A percentile compares a stretch with the other conserved stretches of the same genome.
These are phyloP conservation scores for Campodea augens DNA, from an alignment of 1,140 invertebrate species.

Conservation along the genomic window DNA sequence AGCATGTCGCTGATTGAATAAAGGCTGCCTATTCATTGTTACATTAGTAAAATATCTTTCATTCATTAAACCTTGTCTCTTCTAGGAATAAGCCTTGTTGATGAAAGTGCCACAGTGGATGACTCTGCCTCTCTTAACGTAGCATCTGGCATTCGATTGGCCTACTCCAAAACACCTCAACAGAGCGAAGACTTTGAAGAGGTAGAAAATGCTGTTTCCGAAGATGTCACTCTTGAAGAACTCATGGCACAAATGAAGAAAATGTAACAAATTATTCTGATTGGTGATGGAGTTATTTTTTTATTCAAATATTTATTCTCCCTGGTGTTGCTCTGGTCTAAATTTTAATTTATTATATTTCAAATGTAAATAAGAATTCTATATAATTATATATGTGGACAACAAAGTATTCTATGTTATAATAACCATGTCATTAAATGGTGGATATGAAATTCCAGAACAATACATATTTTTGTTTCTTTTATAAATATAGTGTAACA, in stretches of 20 bases:
- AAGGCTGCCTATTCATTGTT: slow-evolving; percentile 3
- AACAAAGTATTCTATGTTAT: too few relatives aligned
- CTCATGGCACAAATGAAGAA: slow-evolving; percentile 78
- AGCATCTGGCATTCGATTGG: slow-evolving; percentile 39
- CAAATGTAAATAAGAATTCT: too few relatives aligned
- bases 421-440: too few relatives aligned
- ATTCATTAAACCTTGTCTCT: slow-evolving; percentile 14
- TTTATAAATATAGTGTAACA: too few relatives aligned
- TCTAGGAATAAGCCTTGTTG: slow-evolving; percentile 44
- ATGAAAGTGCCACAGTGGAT: slow-evolving; percentile 35
- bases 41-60: slow-evolving; percentile 10
- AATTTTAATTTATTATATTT: too few relatives aligned
- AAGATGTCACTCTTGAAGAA: slow-evolving; percentile 51
- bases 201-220: slow-evolving; percentile 18
- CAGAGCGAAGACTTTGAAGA: slow-evolving; percentile 13
- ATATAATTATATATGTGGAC: too few relatives aligned
- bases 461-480: too few relatives aligned
- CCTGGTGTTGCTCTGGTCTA: too few relatives aligned
- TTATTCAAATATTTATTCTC: too few relatives aligned
- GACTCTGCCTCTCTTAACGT: slow-evolving; percentile 23
- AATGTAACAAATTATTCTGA: slow-evolving; percentile 25
- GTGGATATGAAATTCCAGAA: too few relatives aligned
- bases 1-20: too few relatives aligned
- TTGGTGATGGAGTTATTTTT: slow-evolving; percentile 5
- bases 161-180: slow-evolving; percentile 38